Conservation (phyloP, 1,140 invertebrate genomes). For the Drosophila orena region DNA sequence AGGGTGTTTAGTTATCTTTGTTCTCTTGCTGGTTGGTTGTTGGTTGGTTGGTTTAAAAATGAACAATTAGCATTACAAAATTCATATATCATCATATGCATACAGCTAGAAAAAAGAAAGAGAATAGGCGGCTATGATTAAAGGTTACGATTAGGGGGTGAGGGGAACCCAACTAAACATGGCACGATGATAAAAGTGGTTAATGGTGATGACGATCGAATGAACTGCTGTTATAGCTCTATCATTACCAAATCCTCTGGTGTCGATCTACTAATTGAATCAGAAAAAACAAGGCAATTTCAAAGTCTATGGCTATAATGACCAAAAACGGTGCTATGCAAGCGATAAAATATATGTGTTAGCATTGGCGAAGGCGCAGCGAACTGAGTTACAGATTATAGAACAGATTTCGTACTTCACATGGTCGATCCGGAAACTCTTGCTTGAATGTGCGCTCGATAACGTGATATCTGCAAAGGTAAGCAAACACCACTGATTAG, state of each 20-base stretch:
- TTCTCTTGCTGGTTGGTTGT: slow-evolving; percentile 52
- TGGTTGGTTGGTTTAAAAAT: slow-evolving; percentile 69
- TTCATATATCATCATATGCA: slow-evolving; percentile 77
- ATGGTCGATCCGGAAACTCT: slow-evolving; percentile 77
- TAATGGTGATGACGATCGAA: slow-evolving; percentile 23
- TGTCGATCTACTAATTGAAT: slow-evolving; percentile 18
- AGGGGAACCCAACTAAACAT: slow-evolving; percentile 16
- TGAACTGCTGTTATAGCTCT: slow-evolving; percentile 6
- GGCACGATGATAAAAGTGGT: slow-evolving; percentile 10
- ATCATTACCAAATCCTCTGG: slow-evolving; percentile 18
- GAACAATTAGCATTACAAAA: slow-evolving; percentile 75
- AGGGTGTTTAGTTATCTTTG: slow-evolving; percentile 46
- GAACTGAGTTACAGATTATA: slow-evolving; percentile 63
- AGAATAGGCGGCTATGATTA: slow-evolving; percentile 69
- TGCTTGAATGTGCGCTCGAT: slow-evolving; percentile 83
- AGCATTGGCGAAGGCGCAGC: slow-evolving; percentile 42
- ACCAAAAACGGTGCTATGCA: slow-evolving; percentile 26
- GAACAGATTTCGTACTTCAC: slow-evolving; percentile 84
- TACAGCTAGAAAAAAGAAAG: slow-evolving; percentile 80
- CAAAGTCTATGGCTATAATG: slow-evolving; percentile 38
- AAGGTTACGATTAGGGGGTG: slow-evolving; percentile 7
- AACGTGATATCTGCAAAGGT: slow-evolving; percentile 74
- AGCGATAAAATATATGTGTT: slow-evolving; percentile 45
- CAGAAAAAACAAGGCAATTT: slow-evolving; percentile 24
- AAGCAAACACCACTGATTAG: slow-evolving; percentile 11